Evolutionary conservation across 2,888 invertebrate genomes (phyloP), one percentile per base, ranked within the genome.

Genomic region (Dolichomitus sp.): DNA sequence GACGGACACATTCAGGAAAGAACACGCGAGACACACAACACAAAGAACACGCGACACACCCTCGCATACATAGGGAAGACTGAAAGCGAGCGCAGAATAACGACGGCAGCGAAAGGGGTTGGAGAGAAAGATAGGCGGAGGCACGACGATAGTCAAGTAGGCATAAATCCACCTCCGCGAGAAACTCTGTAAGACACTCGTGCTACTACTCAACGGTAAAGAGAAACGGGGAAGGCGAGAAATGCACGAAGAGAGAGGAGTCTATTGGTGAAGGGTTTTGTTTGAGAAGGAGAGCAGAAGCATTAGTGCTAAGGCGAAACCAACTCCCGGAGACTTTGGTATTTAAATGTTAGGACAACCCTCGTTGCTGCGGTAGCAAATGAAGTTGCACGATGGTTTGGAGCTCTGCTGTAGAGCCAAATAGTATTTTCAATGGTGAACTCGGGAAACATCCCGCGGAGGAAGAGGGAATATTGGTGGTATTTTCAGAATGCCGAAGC

Each of bases 341-440:
- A 92, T 92, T 92, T 92, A 91, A 92, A 92, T 92, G 91, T 87
- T 89, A 88, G 87, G 73, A 87, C 83, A 84, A 83, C 69, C 80
- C 86, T 84, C 85, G 77, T 79, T 81, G 79, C 72, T 81, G 82
- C 57, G 84, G 52, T 63, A 80, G 86, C 84, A 87, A 90, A 89
- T 89, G 88, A 90, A 90, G 86, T 89, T 85, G 85, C 88, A 74
- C 33, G n/a, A 17, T 23, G 50, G 52, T 37, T 12, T 14, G 63
- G 52, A 27, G 37, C 61, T 59, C 6, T 14, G 17, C 6, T 17
- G 42, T 9, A n/a, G 12, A 63, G 40, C 63, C 42, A 23, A 42
- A n/a, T 23, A 19, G 63, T 19, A 33, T 19, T 7, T 17, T 42
- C 40, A 11, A 11, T 23, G 63, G 23, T 19, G 42, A 23, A 42